Conservation (phyloP, 2,113 vertebrate genomes). For the Anoplopoma fimbria region DNA sequence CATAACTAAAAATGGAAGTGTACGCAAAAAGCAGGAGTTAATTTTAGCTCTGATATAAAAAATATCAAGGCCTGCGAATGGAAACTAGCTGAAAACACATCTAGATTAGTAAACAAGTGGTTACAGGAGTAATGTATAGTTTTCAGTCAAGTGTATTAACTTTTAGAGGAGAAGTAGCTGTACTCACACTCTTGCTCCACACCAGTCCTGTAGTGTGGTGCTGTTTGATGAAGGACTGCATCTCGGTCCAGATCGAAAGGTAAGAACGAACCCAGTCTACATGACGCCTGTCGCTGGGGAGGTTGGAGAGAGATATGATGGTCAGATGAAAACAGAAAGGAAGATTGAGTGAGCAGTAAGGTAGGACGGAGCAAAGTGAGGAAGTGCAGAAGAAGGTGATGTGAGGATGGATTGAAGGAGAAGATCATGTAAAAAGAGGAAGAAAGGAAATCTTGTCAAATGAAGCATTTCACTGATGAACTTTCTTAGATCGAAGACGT, state of each 20-base stretch:
- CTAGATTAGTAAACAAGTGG: conserved; percentile 44
- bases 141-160: background rate
- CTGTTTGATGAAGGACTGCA: conserved; percentile 95
- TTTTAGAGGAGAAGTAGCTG: background rate
- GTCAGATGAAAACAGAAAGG: conserved; percentile 11
- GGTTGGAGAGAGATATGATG: background rate
- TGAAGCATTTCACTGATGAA: background rate
- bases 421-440: background rate
- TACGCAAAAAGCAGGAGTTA: conserved; percentile 44
- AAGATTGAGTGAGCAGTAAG: background rate
- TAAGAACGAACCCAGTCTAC: conserved; percentile 97
- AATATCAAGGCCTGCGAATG: conserved; percentile 54
- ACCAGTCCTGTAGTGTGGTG: conserved; percentile 93
- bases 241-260: conserved; percentile 93
- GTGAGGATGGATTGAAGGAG: background rate
- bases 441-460: background rate
- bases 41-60: conserved; percentile 60
- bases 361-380: background rate
- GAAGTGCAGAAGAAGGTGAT: background rate
- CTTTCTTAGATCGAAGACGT: background rate
- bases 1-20: conserved; percentile 79
- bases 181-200: conserved; percentile 95
- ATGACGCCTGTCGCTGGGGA: conserved; percentile 89
- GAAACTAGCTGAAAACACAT: conserved; percentile 48
- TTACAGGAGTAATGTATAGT: conserved; percentile 6